A percentile compares a stretch with the other conserved stretches of the same genome.
phyloP scores from a whole-genome alignment of 64 coral and sea anemone genomes.

The Montipora cactus region DNA sequence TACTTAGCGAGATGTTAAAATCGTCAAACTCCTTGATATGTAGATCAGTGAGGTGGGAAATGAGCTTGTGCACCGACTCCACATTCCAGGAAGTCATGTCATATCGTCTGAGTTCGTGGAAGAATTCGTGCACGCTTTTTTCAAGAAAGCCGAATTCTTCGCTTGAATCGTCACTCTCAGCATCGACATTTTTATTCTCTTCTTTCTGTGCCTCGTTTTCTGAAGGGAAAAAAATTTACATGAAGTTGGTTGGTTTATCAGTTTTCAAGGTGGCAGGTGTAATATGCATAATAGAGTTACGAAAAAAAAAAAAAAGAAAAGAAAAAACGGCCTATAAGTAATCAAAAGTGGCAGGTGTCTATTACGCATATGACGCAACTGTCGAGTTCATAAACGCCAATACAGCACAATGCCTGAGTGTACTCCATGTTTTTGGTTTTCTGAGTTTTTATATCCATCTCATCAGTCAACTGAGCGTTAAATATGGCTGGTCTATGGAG shows the following conservation, averaged over 20 bases:
- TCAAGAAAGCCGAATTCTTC: constrained; percentile 14
- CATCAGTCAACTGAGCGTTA: no score
- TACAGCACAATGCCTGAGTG: no score
- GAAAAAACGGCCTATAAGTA: no score
- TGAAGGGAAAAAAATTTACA: neutral
- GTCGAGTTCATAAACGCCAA: no score
- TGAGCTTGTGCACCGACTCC: constrained; percentile 65
- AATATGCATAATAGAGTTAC: no score
- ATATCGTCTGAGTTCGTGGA: constrained; percentile 30
- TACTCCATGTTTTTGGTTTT: no score
- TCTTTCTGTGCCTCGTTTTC: neutral
- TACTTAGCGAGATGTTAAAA: constrained; percentile 70
- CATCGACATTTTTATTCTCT: neutral
- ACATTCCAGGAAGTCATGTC: constrained; percentile 66
- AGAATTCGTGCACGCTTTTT: constrained; percentile 56
- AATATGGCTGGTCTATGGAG: no score
- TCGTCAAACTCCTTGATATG: constrained; percentile 87
- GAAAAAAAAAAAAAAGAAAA: no score
- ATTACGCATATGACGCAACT: no score
- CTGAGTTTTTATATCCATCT: no score
- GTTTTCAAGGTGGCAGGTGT: neutral
- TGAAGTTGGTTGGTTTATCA: neutral
- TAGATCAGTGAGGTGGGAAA: constrained; percentile 69
- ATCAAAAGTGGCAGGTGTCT: no score
- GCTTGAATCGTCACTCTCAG: constrained; percentile 18